These are phyloP conservation scores for Dendroctonus valens DNA, from an alignment of 1,140 invertebrate species.

Conservation along the genomic window DNA sequence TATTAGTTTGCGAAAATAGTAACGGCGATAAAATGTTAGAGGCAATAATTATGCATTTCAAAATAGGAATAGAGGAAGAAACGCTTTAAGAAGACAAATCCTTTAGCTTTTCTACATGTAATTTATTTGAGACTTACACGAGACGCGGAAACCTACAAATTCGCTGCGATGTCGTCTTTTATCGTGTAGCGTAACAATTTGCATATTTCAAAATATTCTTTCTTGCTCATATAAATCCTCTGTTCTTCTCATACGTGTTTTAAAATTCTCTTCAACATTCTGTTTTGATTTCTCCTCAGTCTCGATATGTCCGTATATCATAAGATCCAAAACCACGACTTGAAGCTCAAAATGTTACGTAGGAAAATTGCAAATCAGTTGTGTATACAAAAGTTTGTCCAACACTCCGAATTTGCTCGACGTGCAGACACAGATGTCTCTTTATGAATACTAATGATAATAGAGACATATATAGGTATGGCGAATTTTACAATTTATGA, in stretches of 20 bases:
- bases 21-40: no score
- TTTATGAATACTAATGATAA: constrained; percentile 2
- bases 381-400: background rate
- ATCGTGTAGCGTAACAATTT: constrained; percentile 16
- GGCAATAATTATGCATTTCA: no score
- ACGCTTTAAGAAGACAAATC: constrained; percentile 17
- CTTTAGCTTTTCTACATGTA: constrained; percentile 21
- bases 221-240: constrained; percentile 18
- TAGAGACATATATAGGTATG: background rate
- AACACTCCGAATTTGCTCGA: background rate
- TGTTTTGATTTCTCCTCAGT: constrained; percentile 21
- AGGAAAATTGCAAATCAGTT: constrained; percentile 2
- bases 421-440: background rate
- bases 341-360: background rate
- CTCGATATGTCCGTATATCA: constrained; percentile 19
- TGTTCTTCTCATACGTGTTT: constrained; percentile 21
- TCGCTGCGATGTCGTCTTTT: constrained; percentile 2
- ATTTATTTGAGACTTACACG: constrained; percentile 21
- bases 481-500: no score
- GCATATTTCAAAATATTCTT: constrained; percentile 23
- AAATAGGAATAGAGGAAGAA: background rate
- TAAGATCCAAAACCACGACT: constrained; percentile 11
- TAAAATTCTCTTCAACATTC: constrained; percentile 8
- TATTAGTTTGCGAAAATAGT: no score
- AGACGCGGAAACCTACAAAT: constrained; percentile 11